Evolutionary conservation across 2,113 vertebrate species (phyloP), one percentile per base, ranked within the genome.

Genomic region (Nothoprocta perdicaria): DNA sequence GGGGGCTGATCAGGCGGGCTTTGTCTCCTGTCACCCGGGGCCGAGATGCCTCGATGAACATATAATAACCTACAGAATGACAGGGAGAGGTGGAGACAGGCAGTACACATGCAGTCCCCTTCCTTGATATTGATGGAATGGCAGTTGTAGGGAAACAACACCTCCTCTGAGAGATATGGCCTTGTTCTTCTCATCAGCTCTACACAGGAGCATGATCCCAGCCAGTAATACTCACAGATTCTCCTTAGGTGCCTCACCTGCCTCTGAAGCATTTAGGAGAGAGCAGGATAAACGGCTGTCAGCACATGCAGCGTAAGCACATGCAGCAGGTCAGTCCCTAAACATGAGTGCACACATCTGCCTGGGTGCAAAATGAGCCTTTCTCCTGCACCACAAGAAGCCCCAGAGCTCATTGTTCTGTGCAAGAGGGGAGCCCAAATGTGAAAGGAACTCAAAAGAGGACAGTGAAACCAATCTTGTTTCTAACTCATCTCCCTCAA

Each of bases 1-100:
- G 97, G 6, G 99, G 99, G 63, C 99, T 99, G 92, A 99, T 97
- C 72, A 99, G 96, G 38, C 99, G 98, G 6, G 99, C 99, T 29
- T 98, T 98, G 97, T 99, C 99, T 22, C 98, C 99, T 1, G 95
- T 96, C 85, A 98, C 96, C 26, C 99, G 98, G 0, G 99, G 99
- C 38, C 98, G 96, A 3, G 99, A 99, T 0, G 99, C 98, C 96
- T 99, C 99, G 0, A 99, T 99, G 97, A 99, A 99, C 99, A 99
- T 99, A 97, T 99, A 99, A 94, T 98, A 99, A 53, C 99, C 99
- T 99, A 94, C 16, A 40, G 46, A 74, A 66, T 0, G 24, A 89
- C 55, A 83, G 17, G 17, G 58, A 61, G 83, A 91, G 24, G 60
- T 92, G 60, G 85, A 73, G 31, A 89, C 94, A 92, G 58, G 60